These are phyloP conservation scores for Aphelinus atriplicis DNA, from an alignment of 1,140 invertebrate genomes.

Conservation along the genomic window DNA sequence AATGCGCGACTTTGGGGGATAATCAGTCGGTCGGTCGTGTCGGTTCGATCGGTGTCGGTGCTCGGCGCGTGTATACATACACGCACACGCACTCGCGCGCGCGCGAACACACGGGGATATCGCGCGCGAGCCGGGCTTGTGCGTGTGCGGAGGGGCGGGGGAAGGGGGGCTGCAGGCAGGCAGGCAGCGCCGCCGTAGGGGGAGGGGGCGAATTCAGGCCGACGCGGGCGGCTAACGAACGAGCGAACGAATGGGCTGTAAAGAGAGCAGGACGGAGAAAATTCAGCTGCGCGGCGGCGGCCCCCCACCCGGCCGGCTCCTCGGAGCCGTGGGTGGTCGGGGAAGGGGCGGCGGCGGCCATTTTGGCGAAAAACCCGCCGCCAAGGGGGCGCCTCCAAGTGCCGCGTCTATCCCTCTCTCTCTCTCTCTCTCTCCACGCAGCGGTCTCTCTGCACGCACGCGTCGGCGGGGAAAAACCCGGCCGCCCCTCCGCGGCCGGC, in stretches of 20 bases:
- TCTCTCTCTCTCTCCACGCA: not conserved
- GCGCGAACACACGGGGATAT: not conserved
- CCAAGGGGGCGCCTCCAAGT: conserved; percentile 2
- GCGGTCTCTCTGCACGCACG: too few species aligned
- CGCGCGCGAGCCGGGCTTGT: not conserved
- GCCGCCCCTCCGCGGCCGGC: conserved; percentile 39
- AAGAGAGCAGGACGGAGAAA: conserved; percentile 65
- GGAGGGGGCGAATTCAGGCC: conserved; percentile 50
- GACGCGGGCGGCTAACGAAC: conserved; percentile 51
- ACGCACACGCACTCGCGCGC: not conserved
- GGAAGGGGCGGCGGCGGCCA: conserved; percentile 65
- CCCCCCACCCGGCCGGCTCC: conserved; percentile 34
- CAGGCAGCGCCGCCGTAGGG: conserved; percentile 7
- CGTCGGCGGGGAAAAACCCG: conserved; percentile 24
- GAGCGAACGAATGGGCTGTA: conserved; percentile 62
- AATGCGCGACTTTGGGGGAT: conserved; percentile 42
- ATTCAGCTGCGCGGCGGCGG: conserved; percentile 52
- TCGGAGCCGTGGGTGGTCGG: not conserved
- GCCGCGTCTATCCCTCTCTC: not conserved
- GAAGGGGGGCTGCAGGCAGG: not conserved
- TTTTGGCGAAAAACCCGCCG: conserved; percentile 67
- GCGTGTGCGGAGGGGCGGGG: not conserved
- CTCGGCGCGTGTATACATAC: not conserved
- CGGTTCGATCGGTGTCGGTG: not conserved
- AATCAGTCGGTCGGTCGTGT: not conserved